Evolutionary conservation across 2,113 vertebrate genomes (phyloP).

Genomic region (Proterorhinus semilunaris): DNA sequence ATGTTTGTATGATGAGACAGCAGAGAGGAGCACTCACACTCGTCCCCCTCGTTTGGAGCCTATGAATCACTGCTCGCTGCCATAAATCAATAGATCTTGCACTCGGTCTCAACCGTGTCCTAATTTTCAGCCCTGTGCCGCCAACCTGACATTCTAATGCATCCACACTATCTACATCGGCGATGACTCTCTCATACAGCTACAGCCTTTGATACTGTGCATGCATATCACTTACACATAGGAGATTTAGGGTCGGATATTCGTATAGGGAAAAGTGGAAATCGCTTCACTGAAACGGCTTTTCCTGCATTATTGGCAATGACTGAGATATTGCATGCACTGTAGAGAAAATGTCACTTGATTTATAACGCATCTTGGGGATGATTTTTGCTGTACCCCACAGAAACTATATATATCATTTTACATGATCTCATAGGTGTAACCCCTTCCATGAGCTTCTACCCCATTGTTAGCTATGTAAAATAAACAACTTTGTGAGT

Average conservation of each 20-base stretch:
- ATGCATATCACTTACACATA: slow-evolving; percentile 16
- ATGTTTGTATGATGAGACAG: slow-evolving; percentile 10
- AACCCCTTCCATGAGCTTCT: background rate
- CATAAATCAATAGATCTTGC: slow-evolving; percentile 45
- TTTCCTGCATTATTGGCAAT: no score
- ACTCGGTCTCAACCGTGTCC: slow-evolving; percentile 40
- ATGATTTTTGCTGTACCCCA: no score
- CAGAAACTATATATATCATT: background rate
- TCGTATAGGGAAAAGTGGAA: background rate
- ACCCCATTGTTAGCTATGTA: background rate
- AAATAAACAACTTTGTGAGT: background rate
- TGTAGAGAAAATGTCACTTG: no score
- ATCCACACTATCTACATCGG: slow-evolving; percentile 23
- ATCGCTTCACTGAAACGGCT: background rate
- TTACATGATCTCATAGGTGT: background rate
- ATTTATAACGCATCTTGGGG: no score
- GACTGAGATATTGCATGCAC: no score
- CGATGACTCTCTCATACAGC: slow-evolving; percentile 29
- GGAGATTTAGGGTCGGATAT: background rate
- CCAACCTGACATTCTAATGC: slow-evolving; percentile 33
- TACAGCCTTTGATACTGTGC: background rate
- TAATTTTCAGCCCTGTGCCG: slow-evolving; percentile 47
- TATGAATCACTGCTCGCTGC: slow-evolving; percentile 23
- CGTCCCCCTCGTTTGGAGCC: slow-evolving; percentile 30
- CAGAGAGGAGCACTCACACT: slow-evolving; percentile 20